Conservation (phyloP, 2,113 vertebrate species). For the Mungos mungo region DNA sequence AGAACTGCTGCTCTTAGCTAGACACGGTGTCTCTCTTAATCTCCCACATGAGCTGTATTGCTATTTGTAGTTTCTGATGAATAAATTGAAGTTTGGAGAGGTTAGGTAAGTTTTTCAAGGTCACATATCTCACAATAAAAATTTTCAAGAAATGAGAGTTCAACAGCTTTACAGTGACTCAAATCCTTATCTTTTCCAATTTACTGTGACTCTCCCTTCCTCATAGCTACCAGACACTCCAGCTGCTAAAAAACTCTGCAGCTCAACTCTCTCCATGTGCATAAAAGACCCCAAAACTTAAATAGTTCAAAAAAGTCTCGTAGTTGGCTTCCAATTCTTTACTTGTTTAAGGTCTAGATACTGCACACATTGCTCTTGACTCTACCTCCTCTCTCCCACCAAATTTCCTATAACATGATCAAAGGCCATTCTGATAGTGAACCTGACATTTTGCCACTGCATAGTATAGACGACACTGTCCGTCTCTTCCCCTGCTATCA, state of each 20-base stretch:
- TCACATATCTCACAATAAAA: neutral
- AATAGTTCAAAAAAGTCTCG: neutral
- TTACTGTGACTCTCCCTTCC: neutral
- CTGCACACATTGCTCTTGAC: neutral
- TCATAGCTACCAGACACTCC: neutral
- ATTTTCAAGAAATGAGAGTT: neutral
- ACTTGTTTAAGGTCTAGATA: neutral
- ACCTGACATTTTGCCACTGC: neutral
- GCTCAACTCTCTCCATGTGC: neutral
- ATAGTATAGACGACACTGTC: neutral
- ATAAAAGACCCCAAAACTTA: neutral
- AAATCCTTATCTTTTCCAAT: neutral
- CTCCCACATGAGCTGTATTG: neutral
- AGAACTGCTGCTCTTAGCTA: neutral
- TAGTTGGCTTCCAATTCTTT: neutral
- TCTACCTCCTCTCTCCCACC: neutral
- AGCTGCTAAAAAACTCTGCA: neutral
- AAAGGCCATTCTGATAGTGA: neutral
- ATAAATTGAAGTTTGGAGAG: neutral
- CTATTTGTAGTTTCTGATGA: slow-evolving; percentile 17
- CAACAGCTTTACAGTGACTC: neutral
- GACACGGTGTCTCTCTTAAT: neutral
- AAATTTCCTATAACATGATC: neutral
- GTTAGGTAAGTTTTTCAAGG: neutral
- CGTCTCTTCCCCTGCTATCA: neutral